These are phyloP conservation scores for Streptopelia turtur DNA, from an alignment of 2,797 vertebrate species.

Conservation along the genomic window DNA sequence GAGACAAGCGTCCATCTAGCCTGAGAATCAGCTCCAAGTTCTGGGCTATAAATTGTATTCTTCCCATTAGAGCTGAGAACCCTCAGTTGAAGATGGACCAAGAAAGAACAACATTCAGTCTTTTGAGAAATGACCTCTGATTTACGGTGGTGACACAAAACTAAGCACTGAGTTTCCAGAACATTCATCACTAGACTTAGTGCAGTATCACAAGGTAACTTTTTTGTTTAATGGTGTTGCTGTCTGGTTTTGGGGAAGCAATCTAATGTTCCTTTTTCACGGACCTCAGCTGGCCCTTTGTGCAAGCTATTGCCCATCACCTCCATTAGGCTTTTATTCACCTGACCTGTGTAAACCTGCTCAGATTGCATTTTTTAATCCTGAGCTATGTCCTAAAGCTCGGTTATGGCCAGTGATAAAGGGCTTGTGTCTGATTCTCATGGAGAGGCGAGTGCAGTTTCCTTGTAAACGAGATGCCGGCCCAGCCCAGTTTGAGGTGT, in stretches of 20 bases:
- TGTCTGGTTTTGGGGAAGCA: neutral
- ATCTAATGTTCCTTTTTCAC: neutral
- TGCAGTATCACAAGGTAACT: neutral
- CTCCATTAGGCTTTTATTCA: neutral
- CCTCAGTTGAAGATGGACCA: constrained; percentile 30
- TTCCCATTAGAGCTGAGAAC: constrained; percentile 12
- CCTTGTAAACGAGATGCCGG: neutral
- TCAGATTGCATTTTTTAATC: neutral
- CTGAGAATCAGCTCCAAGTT: neutral
- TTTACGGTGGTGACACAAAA: constrained; percentile 51
- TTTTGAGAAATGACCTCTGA: constrained; percentile 44
- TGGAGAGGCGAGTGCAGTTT: neutral
- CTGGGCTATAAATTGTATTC: constrained; percentile 40
- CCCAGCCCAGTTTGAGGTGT: neutral
- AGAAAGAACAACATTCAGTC: constrained; percentile 46
- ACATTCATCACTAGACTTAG: constrained; percentile 50
- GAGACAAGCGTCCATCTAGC: constrained; percentile 23
- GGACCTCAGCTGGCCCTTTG: neutral
- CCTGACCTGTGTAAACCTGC: neutral
- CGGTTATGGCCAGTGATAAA: neutral
- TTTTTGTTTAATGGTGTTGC: neutral
- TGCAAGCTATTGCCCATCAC: neutral
- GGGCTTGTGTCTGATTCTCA: neutral
- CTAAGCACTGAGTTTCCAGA: constrained; percentile 34
- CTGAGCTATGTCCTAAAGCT: neutral